A percentile compares a stretch with the other conserved stretches of the same genome.
phyloP scores from a whole-genome alignment of 1,140 invertebrate species.

The Diachasmimorpha longicaudata region DNA sequence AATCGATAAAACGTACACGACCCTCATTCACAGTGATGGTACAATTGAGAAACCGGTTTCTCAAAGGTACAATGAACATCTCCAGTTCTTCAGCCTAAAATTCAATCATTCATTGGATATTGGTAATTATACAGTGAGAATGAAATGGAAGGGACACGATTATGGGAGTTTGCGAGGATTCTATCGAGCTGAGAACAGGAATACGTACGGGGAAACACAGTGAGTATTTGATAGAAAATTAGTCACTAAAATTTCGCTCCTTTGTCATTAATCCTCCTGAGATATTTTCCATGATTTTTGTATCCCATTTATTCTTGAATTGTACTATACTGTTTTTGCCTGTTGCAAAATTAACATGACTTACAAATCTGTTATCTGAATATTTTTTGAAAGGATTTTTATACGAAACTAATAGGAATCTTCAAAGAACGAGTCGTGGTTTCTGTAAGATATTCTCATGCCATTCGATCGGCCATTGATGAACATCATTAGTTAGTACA shows the following conservation, averaged over 20 bases:
- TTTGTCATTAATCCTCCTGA: no score
- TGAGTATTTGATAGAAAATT: background rate
- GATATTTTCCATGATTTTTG: no score
- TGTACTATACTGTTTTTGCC: no score
- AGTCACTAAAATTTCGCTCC: no score
- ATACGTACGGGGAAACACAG: background rate
- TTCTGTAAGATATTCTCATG: background rate
- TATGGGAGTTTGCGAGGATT: background rate
- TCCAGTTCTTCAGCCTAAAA: slow-evolving; percentile 18
- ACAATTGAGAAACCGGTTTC: background rate
- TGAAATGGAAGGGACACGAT: slow-evolving; percentile 14
- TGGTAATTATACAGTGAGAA: slow-evolving; percentile 23
- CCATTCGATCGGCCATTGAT: no score
- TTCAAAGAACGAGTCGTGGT: no score
- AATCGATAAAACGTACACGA: slow-evolving; percentile 22
- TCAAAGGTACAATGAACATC: background rate
- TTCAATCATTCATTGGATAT: slow-evolving; percentile 13
- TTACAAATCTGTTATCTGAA: no score
- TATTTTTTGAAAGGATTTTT: no score
- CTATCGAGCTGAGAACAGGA: background rate
- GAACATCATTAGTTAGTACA: background rate
- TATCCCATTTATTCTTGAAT: no score
- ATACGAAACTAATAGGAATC: no score
- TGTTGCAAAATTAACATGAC: no score
- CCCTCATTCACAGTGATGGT: slow-evolving; percentile 2